Evolutionary conservation across 2,797 vertebrate species (phyloP), one percentile per base, ranked within the genome.

Genomic region (Eulemur coronatus): DNA sequence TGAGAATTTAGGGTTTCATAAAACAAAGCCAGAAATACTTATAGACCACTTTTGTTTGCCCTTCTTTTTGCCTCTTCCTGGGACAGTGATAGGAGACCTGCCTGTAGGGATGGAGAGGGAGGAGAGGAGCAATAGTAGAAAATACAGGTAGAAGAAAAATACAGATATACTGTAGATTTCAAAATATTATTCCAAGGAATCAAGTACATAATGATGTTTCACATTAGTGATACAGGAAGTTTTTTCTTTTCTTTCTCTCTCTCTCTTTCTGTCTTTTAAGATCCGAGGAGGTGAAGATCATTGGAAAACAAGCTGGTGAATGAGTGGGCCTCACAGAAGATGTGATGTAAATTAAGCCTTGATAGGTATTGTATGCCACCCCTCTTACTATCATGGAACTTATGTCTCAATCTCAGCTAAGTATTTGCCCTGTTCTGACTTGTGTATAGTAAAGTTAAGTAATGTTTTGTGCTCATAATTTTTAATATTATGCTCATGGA

Each of bases 321-420:
- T 91, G 76, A 94, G 91, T 72, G 52, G 76, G 63, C 28, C 33
- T 95, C 35, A 73, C 10, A 92, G 67, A 95, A 57, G 43, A 75
- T 79, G 43, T 75, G 38, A 73, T 57, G 2, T 86, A 96, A 94
- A 93, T 94, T 84, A 97, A 91, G 55, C 63, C 38, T 59, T 94
- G 84, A 91, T 75, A 96, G 59, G 20, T 97, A 89, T 67, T 78
- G 88, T 38, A 76, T 63, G 75, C 65, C 59, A 94, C 65, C 24
- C 48, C 95, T 96, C n/a, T 94, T 85, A 93, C 91, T 95, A 96
- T 65, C 59, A 87, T 35, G 70, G 52, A 86, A 97, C 97, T 93
- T 95, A 97, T 76, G 76, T 95, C 59, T 90, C 46, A 75, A 26
- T 69, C 41, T 95, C 67, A 81, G 75, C 13, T 90, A 95, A 93